A percentile compares a stretch with the other conserved stretches of the same genome.
phyloP scores from a whole-genome alignment of 2,113 vertebrate species.

The Hydrochoerus hydrochaeris region DNA sequence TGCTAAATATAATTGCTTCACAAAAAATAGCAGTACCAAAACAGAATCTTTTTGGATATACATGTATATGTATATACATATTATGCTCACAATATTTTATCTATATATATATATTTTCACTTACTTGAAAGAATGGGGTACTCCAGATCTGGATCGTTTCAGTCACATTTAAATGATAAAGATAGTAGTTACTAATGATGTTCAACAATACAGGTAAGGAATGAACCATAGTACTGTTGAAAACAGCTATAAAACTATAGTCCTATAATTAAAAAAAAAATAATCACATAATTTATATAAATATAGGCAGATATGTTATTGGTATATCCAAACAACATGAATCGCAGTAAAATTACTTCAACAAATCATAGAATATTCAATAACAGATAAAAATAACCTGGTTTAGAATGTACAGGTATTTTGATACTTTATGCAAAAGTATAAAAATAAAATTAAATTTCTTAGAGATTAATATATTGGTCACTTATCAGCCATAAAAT shows the following conservation, averaged over 20 bases:
- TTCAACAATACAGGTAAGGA: constrained; percentile 95
- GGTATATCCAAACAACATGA: not conserved
- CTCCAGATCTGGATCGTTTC: constrained; percentile 94
- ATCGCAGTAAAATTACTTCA: not conserved
- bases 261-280: constrained; percentile 84
- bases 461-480: not conserved
- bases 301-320: not conserved
- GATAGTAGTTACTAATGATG: constrained; percentile 94
- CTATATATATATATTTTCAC: not conserved
- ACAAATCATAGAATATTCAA: not conserved
- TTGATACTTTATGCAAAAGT: constrained; percentile 42
- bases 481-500: constrained; percentile 15
- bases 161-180: constrained; percentile 89
- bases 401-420: not conserved
- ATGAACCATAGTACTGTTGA: constrained; percentile 96
- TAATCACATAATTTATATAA: not conserved
- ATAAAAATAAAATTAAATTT: not conserved
- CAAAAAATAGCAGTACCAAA: constrained; percentile 22
- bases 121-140: constrained; percentile 92
- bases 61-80: not conserved
- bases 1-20: not conserved
- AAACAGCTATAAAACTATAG: constrained; percentile 89
- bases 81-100: not conserved
- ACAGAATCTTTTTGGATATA: not conserved
- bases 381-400: not conserved